Base-by-base conservation (phyloP, 2,113 vertebrate species). In the Acrocephalus arundinaceus region DNA sequence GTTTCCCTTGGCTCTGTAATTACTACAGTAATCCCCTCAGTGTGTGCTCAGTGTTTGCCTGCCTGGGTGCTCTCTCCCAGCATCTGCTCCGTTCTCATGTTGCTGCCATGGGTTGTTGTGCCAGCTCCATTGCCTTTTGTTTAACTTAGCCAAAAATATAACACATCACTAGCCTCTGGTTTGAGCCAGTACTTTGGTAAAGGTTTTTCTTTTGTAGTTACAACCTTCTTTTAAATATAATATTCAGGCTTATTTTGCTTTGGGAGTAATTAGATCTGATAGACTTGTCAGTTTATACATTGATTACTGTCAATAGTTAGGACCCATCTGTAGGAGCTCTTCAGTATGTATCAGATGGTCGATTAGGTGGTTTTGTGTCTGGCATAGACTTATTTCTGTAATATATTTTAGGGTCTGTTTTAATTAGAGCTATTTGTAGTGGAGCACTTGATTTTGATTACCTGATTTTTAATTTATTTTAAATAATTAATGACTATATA, bases 71-170 rank as follows among this genome's bases (percentile, higher is more conserved):
- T 73, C 90, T 62, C 85, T 76, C 31, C 92, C 82, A 12, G 93
- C 96, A 92, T 89, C 93, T 95, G 94, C 25, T 79, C 20, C 1
- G 2, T 87, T 96, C 96, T 89, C 94, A 89, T 30, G 4, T 11
- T 45, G 68, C 94, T 91, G 89, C 48, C 18, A 2, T 58, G 28
- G 71, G 7, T 51, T 27, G 20, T 76, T 54, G 62, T 86, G 92
- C 96, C 92, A 90, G 85, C 90, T 54, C 73, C 27, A 1, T 57
- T 81, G 83, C 92, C 85, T 74, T 93, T 67, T 88, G 78, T 85
- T 71, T n/a, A 11, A 63, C 76, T 88, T 67, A 31, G 76, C 79
- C 72, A 30, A 9, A 51, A 71, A 62, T 9, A 39, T 16, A 37
- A 2, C 79, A 54, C 61, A 15, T 28, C 61, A 9, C 0, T 0